These are phyloP conservation scores for Philotrypesis tridentata DNA, from an alignment of 1,140 invertebrate species.

Conservation along the genomic window DNA sequence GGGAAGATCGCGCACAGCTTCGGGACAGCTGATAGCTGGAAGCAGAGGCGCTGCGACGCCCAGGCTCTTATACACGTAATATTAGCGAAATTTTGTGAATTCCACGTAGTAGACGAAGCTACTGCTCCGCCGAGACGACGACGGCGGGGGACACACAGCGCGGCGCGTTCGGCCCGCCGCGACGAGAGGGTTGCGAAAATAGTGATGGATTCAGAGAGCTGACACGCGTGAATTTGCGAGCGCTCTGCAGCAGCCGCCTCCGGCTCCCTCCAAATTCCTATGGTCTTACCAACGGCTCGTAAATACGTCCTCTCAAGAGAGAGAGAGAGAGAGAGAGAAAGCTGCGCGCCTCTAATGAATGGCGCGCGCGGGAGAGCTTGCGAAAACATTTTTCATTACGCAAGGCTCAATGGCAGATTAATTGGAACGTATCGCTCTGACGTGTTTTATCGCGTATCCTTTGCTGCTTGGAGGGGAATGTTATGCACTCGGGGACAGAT, in stretches of 20 bases:
- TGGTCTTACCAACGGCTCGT: not conserved
- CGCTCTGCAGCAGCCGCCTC: too few relatives aligned
- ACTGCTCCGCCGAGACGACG: not conserved
- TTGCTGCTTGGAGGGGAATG: too few relatives aligned
- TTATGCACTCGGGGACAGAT: too few relatives aligned
- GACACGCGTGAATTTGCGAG: conserved; percentile 27
- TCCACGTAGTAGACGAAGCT: conserved; percentile 27
- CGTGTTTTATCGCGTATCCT: too few relatives aligned
- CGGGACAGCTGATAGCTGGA: not conserved
- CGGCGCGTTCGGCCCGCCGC: not conserved
- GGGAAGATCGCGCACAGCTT: not conserved
- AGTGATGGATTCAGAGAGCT: conserved; percentile 14
- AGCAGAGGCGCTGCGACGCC: not conserved
- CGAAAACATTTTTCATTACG: not conserved
- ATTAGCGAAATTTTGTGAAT: conserved; percentile 46
- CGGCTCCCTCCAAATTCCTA: not conserved
- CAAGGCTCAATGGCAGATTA: not conserved
- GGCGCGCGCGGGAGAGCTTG: not conserved
- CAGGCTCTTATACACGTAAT: not conserved
- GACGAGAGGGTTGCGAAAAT: conserved; percentile 15
- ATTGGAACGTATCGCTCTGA: not conserved
- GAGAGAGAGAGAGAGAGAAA: too few relatives aligned
- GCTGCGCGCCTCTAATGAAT: not conserved
- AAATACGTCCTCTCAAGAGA: not conserved
- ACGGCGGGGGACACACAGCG: not conserved